Conservation (phyloP, 1,140 invertebrate genomes). For the Anoplolepis gracilipes region DNA sequence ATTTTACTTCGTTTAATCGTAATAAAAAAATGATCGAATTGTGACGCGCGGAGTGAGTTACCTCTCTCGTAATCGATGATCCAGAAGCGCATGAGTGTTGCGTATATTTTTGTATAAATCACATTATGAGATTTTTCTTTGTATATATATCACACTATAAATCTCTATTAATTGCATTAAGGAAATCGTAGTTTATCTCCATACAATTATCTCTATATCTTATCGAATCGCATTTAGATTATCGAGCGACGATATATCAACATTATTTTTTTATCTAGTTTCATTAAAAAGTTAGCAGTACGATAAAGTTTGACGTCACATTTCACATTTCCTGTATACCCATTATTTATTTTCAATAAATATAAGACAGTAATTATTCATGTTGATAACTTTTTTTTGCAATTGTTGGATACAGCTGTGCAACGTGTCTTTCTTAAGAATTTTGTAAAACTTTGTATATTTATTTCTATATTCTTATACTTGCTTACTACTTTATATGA, state of each 20-base stretch:
- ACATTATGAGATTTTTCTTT: not conserved
- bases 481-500: not conserved
- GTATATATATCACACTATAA: not conserved
- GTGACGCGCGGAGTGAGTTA: not conserved
- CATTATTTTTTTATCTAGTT: not conserved
- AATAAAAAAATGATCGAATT: conserved; percentile 23
- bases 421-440: not conserved
- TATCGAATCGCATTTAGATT: conserved; percentile 8
- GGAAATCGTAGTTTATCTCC: not conserved
- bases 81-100: not conserved
- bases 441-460: not conserved
- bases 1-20: not conserved
- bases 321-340: not conserved
- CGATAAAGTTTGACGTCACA: not conserved
- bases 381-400: not conserved
- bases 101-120: too few relatives aligned
- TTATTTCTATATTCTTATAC: not conserved
- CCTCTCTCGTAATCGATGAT: conserved; percentile 2
- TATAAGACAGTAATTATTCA: not conserved
- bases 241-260: not conserved
- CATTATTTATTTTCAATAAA: not conserved
- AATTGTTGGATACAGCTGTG: not conserved
- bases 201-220: not conserved
- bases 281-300: conserved; percentile 8
- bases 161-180: conserved; percentile 1